Base-by-base conservation (phyloP, 2,888 invertebrate genomes). In the Mactromeris polynyma region DNA sequence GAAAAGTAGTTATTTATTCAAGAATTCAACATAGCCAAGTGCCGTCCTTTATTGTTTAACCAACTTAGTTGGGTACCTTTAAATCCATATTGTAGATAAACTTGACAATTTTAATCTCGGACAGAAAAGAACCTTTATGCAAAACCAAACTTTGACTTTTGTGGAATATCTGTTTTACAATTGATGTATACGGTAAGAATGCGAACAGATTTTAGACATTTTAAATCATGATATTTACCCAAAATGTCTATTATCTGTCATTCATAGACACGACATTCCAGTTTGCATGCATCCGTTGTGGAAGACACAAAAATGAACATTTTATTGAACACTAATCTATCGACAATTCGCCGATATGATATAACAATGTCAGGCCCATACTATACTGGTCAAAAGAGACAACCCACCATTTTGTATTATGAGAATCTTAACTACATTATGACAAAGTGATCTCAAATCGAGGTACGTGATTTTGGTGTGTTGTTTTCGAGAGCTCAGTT, bases 231-330 rank as follows among this genome's bases (percentile, higher is more conserved):
- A 36, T 36, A 73, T 73, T 73, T 36, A 73, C 73, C 73, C 9
- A 36, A 73, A 73, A 73, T 33, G 73, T 73, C 73, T 33, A 36
- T 58, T 73, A 73, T 36, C 73, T 73, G 73, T 36, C 73, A 73
- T 33, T 33, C 33, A 36, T 33, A 26, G 58, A 0, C 58, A 26
- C 26, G 58, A 26, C 26, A 64, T 64, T 64, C 58, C 26, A 64
- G 9, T 4, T 26, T 26, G n/a, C 26, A 64, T 26, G 58, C 58
- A 64, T 64, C n/a, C 58, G 58, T 64, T 26, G 58, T 64, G n/a
- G n/a, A 64, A 64, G 58, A 26, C n/a, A 64, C 3, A 64, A 21
- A 64, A 64, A 7, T 64, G 58, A 64, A 64, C 58, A 2, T 0
- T 26, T 21, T 21, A n/a, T 21, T 64, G 26, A 51, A 51, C 19